Conservation (phyloP, 2,888 invertebrate genomes). For the Cerastis leucographa region DNA sequence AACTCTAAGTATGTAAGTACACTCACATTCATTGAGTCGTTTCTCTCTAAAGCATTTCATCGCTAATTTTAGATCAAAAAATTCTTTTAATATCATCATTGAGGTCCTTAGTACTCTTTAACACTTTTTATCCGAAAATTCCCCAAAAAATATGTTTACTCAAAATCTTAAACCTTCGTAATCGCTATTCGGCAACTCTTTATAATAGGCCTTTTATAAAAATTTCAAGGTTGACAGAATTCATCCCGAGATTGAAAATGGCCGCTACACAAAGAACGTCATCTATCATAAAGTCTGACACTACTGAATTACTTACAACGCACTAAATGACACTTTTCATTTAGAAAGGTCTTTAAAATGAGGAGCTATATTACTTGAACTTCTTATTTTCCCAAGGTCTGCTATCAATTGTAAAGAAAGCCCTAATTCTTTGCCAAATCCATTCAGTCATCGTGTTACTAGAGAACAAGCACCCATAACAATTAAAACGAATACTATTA, state of each 20-base stretch:
- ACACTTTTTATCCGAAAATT: slow-evolving; percentile 13
- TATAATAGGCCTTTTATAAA: slow-evolving; percentile 56
- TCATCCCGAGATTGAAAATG: slow-evolving; percentile 45
- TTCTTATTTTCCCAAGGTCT: slow-evolving; percentile 33
- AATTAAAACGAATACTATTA: slow-evolving; percentile 82
- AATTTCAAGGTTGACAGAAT: slow-evolving; percentile 58
- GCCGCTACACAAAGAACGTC: slow-evolving; percentile 57
- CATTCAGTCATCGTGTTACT: slow-evolving; percentile 36
- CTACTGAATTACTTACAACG: slow-evolving; percentile 56
- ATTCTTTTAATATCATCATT: slow-evolving; percentile 26
- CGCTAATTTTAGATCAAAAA: slow-evolving; percentile 11
- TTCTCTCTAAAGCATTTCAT: neutral
- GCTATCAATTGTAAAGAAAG: slow-evolving; percentile 19
- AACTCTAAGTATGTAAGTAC: too few relatives aligned
- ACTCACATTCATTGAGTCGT: neutral
- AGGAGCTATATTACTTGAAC: slow-evolving; percentile 23
- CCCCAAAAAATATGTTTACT: slow-evolving; percentile 41
- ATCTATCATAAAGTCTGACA: slow-evolving; percentile 65
- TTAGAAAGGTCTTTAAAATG: slow-evolving; percentile 42
- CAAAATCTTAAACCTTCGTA: slow-evolving; percentile 48
- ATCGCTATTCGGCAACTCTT: slow-evolving; percentile 53
- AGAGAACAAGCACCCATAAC: slow-evolving; percentile 79
- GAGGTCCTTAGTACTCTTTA: slow-evolving; percentile 17
- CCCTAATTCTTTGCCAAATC: slow-evolving; percentile 42
- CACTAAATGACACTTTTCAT: slow-evolving; percentile 57